Conservation (phyloP, 37 sponge, comb jelly and placozoan species). For the Diacarnus erythraeanus region DNA sequence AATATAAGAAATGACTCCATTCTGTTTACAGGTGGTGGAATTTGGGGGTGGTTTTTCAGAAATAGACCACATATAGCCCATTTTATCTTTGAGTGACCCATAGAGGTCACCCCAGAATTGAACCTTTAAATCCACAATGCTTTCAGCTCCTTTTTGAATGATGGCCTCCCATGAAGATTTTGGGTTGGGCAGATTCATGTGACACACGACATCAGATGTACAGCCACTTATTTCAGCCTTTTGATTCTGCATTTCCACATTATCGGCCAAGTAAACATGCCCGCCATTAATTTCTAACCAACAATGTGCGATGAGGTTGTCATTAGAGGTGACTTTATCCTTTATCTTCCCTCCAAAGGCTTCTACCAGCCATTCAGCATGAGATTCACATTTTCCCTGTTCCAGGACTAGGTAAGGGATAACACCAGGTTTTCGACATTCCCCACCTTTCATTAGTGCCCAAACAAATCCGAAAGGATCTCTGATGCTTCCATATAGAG, state of each 20-base stretch:
- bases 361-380: slow-evolving; percentile 42
- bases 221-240: background rate
- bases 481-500: slow-evolving; percentile 19
- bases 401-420: slow-evolving; percentile 42
- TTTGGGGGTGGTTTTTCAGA: background rate
- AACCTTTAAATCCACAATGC: slow-evolving; percentile 34
- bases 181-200: slow-evolving; percentile 21
- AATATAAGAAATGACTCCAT: slow-evolving; percentile 39
- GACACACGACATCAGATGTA: slow-evolving; percentile 9
- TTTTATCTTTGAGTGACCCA: slow-evolving; percentile 29
- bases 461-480: slow-evolving; percentile 67
- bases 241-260: background rate
- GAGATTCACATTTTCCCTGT: slow-evolving; percentile 24
- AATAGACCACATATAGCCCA: slow-evolving; percentile 42
- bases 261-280: slow-evolving; percentile 24
- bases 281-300: slow-evolving; percentile 37
- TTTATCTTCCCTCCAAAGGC: slow-evolving; percentile 31
- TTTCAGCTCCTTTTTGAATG: slow-evolving; percentile 42
- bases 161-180: slow-evolving; percentile 39
- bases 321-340: slow-evolving; percentile 20
- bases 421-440: slow-evolving; percentile 30
- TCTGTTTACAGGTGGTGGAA: background rate
- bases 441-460: slow-evolving; percentile 23
- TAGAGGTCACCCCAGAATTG: slow-evolving; percentile 65
- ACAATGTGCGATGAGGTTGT: slow-evolving; percentile 35